These are phyloP conservation scores for Eulemur macaco DNA, from an alignment of 2,113 vertebrate genomes.

Conservation along the genomic window DNA sequence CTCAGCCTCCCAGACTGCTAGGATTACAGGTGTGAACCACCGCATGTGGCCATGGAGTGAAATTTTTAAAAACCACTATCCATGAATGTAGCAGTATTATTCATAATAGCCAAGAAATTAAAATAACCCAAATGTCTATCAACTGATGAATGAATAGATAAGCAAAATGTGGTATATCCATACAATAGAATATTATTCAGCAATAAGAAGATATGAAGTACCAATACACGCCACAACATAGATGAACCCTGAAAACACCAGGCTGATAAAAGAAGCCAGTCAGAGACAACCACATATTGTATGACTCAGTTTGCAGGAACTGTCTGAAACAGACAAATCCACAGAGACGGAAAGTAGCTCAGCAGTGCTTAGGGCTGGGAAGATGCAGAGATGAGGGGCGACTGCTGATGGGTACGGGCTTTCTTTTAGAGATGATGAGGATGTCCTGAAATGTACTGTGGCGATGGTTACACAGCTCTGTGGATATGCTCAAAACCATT, in stretches of 20 bases:
- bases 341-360: neutral
- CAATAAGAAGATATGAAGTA: neutral
- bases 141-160: neutral
- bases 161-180: neutral
- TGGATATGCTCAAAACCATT: neutral
- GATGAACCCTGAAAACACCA: neutral
- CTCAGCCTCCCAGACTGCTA: no score
- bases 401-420: neutral
- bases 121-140: neutral
- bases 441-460: neutral
- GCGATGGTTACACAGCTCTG: neutral
- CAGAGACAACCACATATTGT: neutral
- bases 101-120: neutral
- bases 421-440: neutral
- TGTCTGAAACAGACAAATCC: neutral
- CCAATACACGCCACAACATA: neutral
- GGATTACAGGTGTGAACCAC: no score
- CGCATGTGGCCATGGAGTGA: neutral
- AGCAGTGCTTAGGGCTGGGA: neutral
- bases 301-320: neutral
- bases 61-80: neutral
- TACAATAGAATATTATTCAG: neutral
- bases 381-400: neutral
- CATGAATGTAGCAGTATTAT: neutral
- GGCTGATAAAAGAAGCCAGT: neutral